Evolutionary conservation across 2,888 invertebrate species (phyloP).

Genomic region (Calameuta idolon): DNA sequence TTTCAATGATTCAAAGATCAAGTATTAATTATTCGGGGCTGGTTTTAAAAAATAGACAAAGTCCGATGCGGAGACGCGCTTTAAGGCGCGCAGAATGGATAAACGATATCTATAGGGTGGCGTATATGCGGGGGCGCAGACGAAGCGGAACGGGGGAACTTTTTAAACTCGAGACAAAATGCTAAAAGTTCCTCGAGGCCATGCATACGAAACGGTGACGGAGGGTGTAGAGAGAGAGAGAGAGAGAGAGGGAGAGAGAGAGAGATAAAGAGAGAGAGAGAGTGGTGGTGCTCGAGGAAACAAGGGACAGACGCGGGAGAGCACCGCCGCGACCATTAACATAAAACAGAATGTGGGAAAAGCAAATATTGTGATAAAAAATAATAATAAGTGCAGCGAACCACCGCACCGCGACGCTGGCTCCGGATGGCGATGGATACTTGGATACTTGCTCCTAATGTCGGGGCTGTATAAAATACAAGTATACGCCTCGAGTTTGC

Average conservation of each 20-base stretch:
- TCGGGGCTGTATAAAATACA: conserved; percentile 47
- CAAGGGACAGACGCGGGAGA: conserved; percentile 19
- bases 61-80: background rate
- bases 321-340: conserved; percentile 54
- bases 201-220: conserved; percentile 52
- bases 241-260: conserved; percentile 18
- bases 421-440: conserved; percentile 15
- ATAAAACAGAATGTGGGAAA: conserved; percentile 54
- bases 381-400: conserved; percentile 26
- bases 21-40: background rate
- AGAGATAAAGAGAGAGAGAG: too few relatives aligned
- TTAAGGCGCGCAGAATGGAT: background rate
- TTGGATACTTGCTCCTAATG: conserved; percentile 2
- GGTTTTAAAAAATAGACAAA: background rate
- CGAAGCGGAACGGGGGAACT: conserved; percentile 13
- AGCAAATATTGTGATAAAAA: conserved; percentile 54
- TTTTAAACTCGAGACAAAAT: conserved; percentile 63
- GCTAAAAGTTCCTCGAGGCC: conserved; percentile 61
- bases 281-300: conserved; percentile 14
- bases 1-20: background rate
- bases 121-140: background rate
- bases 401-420: conserved; percentile 10
- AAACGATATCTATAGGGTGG: background rate
- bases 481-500: conserved; percentile 49
- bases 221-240: conserved; percentile 26